Evolutionary conservation across 2,888 invertebrate species (phyloP).

Genomic region (Hirtodrosophila cameraria): DNA sequence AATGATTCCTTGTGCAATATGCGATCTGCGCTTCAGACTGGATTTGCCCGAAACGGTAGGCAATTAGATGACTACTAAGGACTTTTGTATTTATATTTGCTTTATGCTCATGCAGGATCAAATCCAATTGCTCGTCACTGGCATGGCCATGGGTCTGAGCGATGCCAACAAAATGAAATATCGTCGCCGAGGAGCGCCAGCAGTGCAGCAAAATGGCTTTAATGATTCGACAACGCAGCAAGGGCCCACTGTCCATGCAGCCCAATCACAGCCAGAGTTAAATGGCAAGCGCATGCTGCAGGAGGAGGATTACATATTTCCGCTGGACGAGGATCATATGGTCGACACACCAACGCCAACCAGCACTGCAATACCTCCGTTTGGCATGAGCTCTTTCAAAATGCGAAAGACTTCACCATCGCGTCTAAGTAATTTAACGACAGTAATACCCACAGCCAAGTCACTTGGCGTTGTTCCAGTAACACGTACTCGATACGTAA

Average conservation of each 20-base stretch:
- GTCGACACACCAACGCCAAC: conserved; percentile 80
- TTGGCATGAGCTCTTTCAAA: conserved; percentile 84
- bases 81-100: background rate
- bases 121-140: conserved; percentile 88
- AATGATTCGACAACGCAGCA: conserved; percentile 43
- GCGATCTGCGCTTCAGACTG: conserved; percentile 91
- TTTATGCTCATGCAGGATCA: conserved; percentile 85
- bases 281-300: conserved; percentile 78
- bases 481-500: conserved; percentile 64
- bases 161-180: conserved; percentile 86
- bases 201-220: conserved; percentile 56
- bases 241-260: conserved; percentile 28
- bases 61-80: background rate
- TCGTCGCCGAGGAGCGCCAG: conserved; percentile 79
- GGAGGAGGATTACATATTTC: conserved; percentile 93
- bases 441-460: conserved; percentile 48
- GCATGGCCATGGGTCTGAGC: conserved; percentile 91
- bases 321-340: conserved; percentile 90
- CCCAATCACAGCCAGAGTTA: conserved; percentile 58
- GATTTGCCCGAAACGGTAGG: conserved; percentile 93
- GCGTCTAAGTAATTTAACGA: conserved; percentile 70
- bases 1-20: conserved; percentile 94
- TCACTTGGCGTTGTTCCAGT: conserved; percentile 33
- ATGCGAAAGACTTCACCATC: conserved; percentile 86
- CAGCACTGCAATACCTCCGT: conserved; percentile 69